Conservation (phyloP, 2,888 invertebrate species). For the Leucoptera coffeella region DNA sequence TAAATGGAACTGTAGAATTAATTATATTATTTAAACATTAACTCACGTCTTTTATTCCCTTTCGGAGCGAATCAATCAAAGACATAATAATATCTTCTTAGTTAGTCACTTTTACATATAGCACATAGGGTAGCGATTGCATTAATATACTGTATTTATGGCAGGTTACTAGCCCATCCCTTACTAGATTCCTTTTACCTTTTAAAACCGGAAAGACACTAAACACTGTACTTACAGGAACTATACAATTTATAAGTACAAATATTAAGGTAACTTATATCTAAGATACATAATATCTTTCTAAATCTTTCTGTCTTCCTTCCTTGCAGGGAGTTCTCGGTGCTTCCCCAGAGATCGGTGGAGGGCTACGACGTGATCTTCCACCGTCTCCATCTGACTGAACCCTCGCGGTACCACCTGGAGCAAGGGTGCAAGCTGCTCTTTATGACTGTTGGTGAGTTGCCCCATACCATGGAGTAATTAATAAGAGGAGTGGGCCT, state of each 20-base stretch:
- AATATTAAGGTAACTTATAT: too few species aligned
- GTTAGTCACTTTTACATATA: too few species aligned
- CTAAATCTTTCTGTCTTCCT: slow-evolving; percentile 3
- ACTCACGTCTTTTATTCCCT: too few species aligned
- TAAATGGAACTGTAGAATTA: too few species aligned
- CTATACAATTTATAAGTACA: neutral
- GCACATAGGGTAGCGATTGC: too few species aligned
- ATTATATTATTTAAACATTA: too few species aligned
- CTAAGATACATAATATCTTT: too few species aligned
- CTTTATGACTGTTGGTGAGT: slow-evolving; percentile 51
- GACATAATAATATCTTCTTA: too few species aligned
- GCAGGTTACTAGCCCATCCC: neutral
- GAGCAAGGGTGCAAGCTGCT: slow-evolving; percentile 55
- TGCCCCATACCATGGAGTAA: too few species aligned
- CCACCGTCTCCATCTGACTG: slow-evolving; percentile 52
- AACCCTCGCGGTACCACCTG: slow-evolving; percentile 54
- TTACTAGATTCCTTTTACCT: neutral
- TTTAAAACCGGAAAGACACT: neutral
- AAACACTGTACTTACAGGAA: neutral
- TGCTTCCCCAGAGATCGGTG: slow-evolving; percentile 51
- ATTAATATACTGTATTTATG: neutral
- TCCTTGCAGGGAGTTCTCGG: slow-evolving; percentile 47
- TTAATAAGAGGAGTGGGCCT: too few species aligned
- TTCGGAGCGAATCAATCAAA: too few species aligned
- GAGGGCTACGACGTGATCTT: slow-evolving; percentile 57